Evolutionary conservation across 2,888 invertebrate species (phyloP).

Genomic region (Plagodis dolabraria): DNA sequence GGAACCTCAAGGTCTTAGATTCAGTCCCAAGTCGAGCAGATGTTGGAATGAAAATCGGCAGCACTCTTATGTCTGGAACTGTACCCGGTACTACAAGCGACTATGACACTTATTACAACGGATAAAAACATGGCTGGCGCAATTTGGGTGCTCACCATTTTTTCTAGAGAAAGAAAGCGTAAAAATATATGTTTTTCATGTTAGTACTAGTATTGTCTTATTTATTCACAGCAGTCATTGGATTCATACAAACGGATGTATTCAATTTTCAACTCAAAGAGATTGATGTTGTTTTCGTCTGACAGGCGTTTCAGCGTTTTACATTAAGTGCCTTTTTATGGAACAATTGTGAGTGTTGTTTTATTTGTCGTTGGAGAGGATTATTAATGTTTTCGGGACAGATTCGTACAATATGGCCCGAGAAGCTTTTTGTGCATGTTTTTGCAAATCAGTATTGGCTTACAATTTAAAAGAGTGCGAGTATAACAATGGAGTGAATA

Average conservation of each 20-base stretch:
- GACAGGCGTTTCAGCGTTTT: constrained; percentile 6
- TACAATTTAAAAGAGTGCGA: background rate
- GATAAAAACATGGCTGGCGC: no score
- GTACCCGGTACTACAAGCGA: no score
- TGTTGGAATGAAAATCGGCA: no score
- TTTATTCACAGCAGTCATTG: constrained; percentile 2
- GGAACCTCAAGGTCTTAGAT: no score
- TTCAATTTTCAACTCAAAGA: constrained; percentile 6
- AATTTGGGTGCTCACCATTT: no score
- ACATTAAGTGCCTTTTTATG: constrained; percentile 18
- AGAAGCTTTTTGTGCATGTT: background rate
- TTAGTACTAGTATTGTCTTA: background rate
- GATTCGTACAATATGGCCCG: constrained; percentile 1
- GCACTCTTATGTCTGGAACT: no score
- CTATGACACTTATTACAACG: no score
- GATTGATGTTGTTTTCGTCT: constrained; percentile 12
- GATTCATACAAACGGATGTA: constrained; percentile 1
- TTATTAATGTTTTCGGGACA: constrained; percentile 13
- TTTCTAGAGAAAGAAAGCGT: no score
- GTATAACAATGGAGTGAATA: background rate
- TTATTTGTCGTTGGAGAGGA: constrained; percentile 6
- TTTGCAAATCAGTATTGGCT: background rate
- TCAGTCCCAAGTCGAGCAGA: no score
- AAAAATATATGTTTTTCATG: no score
- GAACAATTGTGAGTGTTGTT: constrained; percentile 3